These are phyloP conservation scores for Caenorhabditis drosophilae DNA, from an alignment of 2,888 invertebrate species.

Conservation along the genomic window DNA sequence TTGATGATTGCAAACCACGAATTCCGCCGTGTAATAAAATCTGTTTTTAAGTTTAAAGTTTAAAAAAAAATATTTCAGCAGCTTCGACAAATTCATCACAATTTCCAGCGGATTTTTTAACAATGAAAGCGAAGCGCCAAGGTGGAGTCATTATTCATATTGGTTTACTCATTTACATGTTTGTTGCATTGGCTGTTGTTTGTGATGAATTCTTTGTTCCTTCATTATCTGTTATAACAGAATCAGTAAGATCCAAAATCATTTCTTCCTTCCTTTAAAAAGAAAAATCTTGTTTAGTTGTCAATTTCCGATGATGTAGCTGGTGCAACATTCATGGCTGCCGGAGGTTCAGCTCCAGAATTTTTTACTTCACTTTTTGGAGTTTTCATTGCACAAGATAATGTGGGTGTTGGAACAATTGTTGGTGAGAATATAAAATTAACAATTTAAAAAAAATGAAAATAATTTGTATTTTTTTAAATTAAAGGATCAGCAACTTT, in stretches of 20 bases:
- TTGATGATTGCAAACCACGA: slow-evolving; percentile 33
- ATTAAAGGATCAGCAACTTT: slow-evolving; percentile 73
- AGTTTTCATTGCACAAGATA: slow-evolving; percentile 95
- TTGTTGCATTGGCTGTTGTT: slow-evolving; percentile 94
- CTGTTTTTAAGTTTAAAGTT: not conserved
- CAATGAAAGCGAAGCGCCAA: slow-evolving; percentile 81
- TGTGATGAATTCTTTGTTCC: slow-evolving; percentile 99
- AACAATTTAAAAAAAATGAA: not conserved
- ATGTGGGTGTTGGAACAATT: slow-evolving; percentile 93
- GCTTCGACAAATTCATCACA: slow-evolving; percentile 27
- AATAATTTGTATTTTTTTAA: slow-evolving; percentile 11
- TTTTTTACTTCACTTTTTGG: slow-evolving; percentile 92
- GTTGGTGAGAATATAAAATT: slow-evolving; percentile 76
- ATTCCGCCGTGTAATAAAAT: slow-evolving; percentile 14
- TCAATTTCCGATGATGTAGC: slow-evolving; percentile 95
- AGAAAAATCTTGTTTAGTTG: slow-evolving; percentile 71
- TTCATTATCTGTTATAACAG: slow-evolving; percentile 93
- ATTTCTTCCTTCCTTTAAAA: not conserved
- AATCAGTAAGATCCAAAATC: slow-evolving; percentile 73
- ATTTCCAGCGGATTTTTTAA: slow-evolving; percentile 79
- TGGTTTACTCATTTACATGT: slow-evolving; percentile 90
- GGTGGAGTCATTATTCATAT: slow-evolving; percentile 91
- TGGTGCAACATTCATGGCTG: slow-evolving; percentile 98
- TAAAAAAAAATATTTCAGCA: slow-evolving; percentile 4
- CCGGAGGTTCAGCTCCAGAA: slow-evolving; percentile 96